These are phyloP conservation scores for Amblyjoppa fuscipennis DNA, from an alignment of 2,888 invertebrate genomes.

Conservation along the genomic window DNA sequence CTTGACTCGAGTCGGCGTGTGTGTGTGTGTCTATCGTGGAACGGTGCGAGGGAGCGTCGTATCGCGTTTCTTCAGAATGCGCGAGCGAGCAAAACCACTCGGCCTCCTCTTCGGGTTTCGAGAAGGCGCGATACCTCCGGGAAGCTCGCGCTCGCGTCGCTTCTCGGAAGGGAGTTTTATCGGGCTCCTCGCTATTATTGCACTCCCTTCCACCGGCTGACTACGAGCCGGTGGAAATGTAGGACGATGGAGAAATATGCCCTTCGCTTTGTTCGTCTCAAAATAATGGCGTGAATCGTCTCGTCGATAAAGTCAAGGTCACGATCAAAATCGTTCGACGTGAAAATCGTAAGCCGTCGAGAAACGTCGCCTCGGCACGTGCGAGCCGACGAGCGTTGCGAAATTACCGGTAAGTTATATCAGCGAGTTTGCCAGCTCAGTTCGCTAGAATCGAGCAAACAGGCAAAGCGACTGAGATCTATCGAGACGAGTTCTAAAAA, in stretches of 20 bases:
- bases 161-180: slow-evolving; percentile 40
- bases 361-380: no score
- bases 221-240: slow-evolving; percentile 17
- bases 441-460: no score
- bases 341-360: no score
- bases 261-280: neutral
- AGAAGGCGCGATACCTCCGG: slow-evolving; percentile 24
- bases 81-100: neutral
- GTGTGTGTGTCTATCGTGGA: neutral
- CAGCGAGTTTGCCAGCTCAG: no score
- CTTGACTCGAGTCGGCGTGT: neutral
- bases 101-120: neutral
- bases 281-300: neutral
- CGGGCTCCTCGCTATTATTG: slow-evolving; percentile 1
- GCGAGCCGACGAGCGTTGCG: no score
- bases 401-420: no score
- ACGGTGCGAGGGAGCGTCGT: neutral
- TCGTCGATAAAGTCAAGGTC: neutral
- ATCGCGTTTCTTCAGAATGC: slow-evolving; percentile 13
- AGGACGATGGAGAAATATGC: slow-evolving; percentile 18
- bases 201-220: neutral
- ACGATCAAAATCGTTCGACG: neutral
- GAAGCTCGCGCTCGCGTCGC: slow-evolving; percentile 15
- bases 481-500: neutral
- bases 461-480: neutral